Evolutionary conservation across 2,113 vertebrate species (phyloP), one percentile per base, ranked within the genome.

Genomic region (Lates calcarifer): DNA sequence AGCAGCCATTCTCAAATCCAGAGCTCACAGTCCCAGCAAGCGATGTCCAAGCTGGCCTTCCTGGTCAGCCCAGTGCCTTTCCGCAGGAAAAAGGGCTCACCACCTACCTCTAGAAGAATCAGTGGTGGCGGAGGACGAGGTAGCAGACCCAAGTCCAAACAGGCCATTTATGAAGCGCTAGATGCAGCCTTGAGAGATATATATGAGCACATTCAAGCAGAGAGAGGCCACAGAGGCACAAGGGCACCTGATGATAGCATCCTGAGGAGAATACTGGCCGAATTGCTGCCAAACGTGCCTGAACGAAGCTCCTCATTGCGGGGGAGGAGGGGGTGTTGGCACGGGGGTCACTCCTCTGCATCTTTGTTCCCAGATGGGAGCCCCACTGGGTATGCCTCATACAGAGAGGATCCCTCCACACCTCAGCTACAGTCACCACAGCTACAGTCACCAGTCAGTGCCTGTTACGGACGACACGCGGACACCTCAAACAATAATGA

Each of bases 11-110:
- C 86, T 41, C 85, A 75, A 63, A 82, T 93, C 62, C 93, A 95
- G 53, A 95, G 92, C 84, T 95, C 94, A 26, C 96, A 96, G 69
- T 90, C 94, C 39, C 96, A 98, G 86, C 95, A 97, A 47, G 96
- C 96, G 77, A 96, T 99, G 85, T 98, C 98, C 76, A 99, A 99
- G 91, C 95, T 99, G 86, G 98, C 98, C 81, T 99, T 97, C 89
- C 95, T 99, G 24, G 97, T 99, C 93, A 99, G 98, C 57, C 98
- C 98, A 69, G 98, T 99, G 97, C 98, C 98, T 97, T 99, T 99
- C 94, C 96, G 98, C 66, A 96, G 97, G 92, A 99, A 98, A 96
- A 98, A 97, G 94, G 95, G 92, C 82, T 95, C 95, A 57, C 84
- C 96, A 24, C 93, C 96, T 77, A 96, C 96, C 81, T 95, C 95